Percentiles rank a stretch among this genome's conserved stretches.
phyloP scores from a whole-genome alignment of 1,140 invertebrate genomes.

The Papilio helenus region DNA sequence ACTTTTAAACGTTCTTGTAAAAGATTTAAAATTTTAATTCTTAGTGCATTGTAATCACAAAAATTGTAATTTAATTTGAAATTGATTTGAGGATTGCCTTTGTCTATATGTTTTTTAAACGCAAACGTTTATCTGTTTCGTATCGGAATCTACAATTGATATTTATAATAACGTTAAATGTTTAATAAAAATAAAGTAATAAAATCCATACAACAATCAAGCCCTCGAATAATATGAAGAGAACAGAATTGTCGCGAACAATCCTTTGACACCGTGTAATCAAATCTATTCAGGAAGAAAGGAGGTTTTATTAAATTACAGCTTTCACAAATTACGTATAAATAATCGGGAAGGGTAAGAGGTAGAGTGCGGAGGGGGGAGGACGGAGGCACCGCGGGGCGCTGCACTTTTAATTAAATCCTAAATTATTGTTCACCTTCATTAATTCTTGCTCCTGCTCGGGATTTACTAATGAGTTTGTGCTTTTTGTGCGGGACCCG shows the following conservation, averaged over 20 bases:
- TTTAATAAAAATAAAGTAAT: no score
- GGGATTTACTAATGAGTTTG: constrained; percentile 76
- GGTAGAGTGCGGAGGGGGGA: constrained; percentile 53
- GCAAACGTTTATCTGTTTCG: no score
- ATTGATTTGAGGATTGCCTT: no score
- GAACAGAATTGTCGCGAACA: constrained; percentile 25
- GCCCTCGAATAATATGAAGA: not conserved
- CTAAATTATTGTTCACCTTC: constrained; percentile 81
- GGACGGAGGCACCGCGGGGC: constrained; percentile 66
- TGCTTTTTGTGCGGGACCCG: constrained; percentile 70
- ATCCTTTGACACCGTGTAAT: constrained; percentile 24
- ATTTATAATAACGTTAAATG: no score
- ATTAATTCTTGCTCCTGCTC: constrained; percentile 78
- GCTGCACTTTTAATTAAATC: constrained; percentile 81
- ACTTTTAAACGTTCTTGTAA: not conserved
- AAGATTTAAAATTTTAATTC: not conserved
- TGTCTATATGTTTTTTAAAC: no score
- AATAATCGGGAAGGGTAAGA: constrained; percentile 66
- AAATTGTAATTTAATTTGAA: no score
- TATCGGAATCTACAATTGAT: no score
- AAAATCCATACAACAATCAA: not conserved
- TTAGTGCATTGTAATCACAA: no score
- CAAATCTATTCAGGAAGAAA: constrained; percentile 53
- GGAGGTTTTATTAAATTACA: constrained; percentile 78
- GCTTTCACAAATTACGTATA: constrained; percentile 80